A percentile compares a stretch with the other conserved stretches of the same genome.
Conservation (phyloP, 2,797 vertebrate species). For the Phataginus tricuspis region DNA sequence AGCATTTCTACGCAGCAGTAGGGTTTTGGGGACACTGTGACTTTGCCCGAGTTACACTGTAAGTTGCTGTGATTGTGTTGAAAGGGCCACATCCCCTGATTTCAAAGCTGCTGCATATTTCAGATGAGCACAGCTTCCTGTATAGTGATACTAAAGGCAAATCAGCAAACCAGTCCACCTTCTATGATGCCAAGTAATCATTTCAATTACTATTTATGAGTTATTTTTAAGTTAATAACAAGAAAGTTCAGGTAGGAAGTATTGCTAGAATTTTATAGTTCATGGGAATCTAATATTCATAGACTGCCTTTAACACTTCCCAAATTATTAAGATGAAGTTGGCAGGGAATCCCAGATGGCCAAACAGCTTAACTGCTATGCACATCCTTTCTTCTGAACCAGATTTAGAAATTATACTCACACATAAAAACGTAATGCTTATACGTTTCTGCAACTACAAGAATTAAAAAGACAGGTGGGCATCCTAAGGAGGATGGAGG, state of each 20-base stretch:
- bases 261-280: neutral
- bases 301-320: neutral
- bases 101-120: neutral
- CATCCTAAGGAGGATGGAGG: neutral
- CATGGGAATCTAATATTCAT: neutral
- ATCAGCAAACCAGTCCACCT: neutral
- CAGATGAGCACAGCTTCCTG: neutral
- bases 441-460: neutral
- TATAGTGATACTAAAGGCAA: neutral
- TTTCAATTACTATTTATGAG: neutral
- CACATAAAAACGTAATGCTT: neutral
- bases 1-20: neutral
- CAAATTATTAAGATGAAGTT: neutral
- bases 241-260: neutral
- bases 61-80: neutral
- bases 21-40: neutral
- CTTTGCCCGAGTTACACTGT: neutral
- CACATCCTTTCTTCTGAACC: neutral
- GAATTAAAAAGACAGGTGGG: neutral
- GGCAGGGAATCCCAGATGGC: neutral
- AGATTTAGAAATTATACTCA: neutral
- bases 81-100: neutral
- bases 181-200: neutral
- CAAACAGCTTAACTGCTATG: neutral
- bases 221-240: neutral